These are phyloP conservation scores for Pogonocichla stellata DNA, from an alignment of 2,113 vertebrate species.

Conservation along the genomic window DNA sequence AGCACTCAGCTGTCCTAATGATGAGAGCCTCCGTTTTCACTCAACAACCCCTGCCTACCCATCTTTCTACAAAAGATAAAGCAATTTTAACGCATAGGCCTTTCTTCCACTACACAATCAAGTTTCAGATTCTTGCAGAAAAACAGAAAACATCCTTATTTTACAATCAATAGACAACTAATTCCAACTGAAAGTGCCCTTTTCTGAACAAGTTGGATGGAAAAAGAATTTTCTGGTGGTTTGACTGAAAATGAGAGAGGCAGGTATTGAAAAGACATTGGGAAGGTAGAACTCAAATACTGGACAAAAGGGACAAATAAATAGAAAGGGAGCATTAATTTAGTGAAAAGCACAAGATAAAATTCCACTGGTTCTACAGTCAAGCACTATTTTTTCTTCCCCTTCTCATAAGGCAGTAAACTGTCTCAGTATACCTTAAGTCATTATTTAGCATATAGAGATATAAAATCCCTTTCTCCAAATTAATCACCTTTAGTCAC, in stretches of 20 bases:
- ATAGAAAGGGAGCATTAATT: background rate
- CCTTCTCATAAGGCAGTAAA: background rate
- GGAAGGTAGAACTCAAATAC: background rate
- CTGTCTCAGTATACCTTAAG: background rate
- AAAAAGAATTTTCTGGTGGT: background rate
- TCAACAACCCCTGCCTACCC: background rate
- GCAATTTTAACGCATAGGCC: background rate
- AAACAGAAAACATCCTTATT: background rate
- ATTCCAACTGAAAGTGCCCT: background rate
- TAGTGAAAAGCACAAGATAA: background rate
- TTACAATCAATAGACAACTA: background rate
- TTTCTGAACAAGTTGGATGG: background rate
- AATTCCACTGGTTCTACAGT: background rate
- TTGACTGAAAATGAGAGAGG: background rate
- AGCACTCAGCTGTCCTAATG: background rate
- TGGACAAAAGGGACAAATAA: background rate
- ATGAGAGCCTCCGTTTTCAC: background rate
- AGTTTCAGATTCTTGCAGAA: background rate
- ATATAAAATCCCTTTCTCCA: background rate
- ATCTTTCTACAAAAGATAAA: background rate
- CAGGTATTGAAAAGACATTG: background rate
- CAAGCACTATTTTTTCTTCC: background rate
- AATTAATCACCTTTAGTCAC: background rate
- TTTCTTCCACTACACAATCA: background rate
- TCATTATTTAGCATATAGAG: background rate